phyloP scores from a whole-genome alignment of 2,888 invertebrate genomes.

The Drosophila anomalata region DNA sequence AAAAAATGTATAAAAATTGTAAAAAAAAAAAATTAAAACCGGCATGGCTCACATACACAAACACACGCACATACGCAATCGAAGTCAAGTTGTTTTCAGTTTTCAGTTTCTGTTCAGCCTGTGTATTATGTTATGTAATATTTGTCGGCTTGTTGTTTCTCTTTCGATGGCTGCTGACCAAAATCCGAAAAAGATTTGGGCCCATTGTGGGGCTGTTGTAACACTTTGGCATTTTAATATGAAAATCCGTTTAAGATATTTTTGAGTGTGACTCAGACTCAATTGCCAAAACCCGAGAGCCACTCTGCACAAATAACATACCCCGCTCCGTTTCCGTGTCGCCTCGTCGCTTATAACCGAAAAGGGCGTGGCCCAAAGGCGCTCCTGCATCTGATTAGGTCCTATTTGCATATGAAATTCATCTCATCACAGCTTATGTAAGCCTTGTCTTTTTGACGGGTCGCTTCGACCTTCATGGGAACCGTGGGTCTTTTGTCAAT shows the following conservation, averaged over 20 bases:
- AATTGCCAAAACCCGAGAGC: neutral
- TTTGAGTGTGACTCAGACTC: constrained; percentile 42
- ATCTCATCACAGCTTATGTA: constrained; percentile 33
- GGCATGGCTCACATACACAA: constrained; percentile 45
- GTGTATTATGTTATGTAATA: constrained; percentile 41
- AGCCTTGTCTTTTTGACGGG: constrained; percentile 33
- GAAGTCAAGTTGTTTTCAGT: constrained; percentile 27
- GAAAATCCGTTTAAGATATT: constrained; percentile 45
- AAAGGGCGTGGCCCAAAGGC: constrained; percentile 20
- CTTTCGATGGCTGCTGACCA: constrained; percentile 47
- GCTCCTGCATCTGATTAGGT: constrained; percentile 51
- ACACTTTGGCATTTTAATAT: constrained; percentile 69
- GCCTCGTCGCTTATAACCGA: constrained; percentile 13
- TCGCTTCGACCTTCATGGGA: constrained; percentile 72
- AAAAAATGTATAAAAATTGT: constrained; percentile 6
- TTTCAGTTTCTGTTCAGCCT: constrained; percentile 8
- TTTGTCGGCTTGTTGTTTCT: constrained; percentile 23
- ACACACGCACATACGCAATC: constrained; percentile 44
- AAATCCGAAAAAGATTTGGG: constrained; percentile 43
- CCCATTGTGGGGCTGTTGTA: constrained; percentile 53
- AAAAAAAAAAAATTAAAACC: constrained; percentile 43
- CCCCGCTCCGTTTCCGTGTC: constrained; percentile 23
- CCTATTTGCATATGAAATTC: constrained; percentile 64
- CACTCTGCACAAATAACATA: constrained; percentile 9
- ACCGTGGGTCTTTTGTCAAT: constrained; percentile 36